Evolutionary conservation across 2,888 invertebrate species (phyloP).

Genomic region (Pachydiplax longipennis): DNA sequence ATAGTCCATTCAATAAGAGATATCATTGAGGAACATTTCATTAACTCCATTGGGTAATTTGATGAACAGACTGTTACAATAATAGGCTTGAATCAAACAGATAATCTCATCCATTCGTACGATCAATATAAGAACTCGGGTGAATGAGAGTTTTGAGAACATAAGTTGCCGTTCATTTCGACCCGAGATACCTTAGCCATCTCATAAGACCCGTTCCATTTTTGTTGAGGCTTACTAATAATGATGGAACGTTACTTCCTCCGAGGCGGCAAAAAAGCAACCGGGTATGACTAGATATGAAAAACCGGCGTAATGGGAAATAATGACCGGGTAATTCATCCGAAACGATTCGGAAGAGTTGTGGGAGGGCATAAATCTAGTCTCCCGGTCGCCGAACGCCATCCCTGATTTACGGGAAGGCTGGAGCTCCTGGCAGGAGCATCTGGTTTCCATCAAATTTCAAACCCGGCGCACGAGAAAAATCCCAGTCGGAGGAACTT

Average conservation of each 20-base stretch:
- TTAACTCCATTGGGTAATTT: no score
- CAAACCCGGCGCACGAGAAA: not conserved
- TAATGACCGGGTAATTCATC: not conserved
- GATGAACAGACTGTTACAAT: no score
- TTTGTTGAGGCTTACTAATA: not conserved
- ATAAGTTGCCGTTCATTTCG: no score
- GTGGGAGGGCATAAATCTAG: not conserved
- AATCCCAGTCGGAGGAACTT: not conserved
- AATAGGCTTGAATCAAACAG: no score
- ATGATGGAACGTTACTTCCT: not conserved
- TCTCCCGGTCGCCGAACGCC: not conserved
- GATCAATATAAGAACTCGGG: no score
- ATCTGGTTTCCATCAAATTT: not conserved
- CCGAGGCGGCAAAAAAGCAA: not conserved
- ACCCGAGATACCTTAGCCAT: no score
- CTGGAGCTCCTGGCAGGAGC: not conserved
- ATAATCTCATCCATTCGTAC: no score
- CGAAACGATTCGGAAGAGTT: not conserved
- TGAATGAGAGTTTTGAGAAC: no score
- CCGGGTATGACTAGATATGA: not conserved
- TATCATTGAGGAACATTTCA: no score
- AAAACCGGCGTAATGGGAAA: not conserved
- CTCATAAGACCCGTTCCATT: not conserved
- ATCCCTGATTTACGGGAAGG: not conserved
- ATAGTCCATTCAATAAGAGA: no score